Evolutionary conservation across 2,113 vertebrate species (phyloP).

Genomic region (Dissostichus mawsoni): DNA sequence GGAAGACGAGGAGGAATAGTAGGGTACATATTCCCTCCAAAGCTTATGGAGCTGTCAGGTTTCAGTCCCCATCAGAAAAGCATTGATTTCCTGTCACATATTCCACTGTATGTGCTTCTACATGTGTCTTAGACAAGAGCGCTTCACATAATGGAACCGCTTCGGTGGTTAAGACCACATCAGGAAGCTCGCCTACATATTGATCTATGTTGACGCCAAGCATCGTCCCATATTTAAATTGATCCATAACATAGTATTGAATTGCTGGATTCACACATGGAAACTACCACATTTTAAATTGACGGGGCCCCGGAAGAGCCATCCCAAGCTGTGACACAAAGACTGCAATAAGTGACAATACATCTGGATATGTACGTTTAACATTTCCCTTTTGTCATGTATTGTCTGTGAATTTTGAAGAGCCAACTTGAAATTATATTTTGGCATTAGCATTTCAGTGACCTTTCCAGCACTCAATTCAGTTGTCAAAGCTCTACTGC

Average conservation of each 20-base stretch:
- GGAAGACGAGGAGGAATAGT: conserved; percentile 22
- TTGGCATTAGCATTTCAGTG: conserved; percentile 58
- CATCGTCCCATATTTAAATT: conserved; percentile 63
- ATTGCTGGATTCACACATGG: conserved; percentile 60
- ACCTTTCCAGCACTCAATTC: conserved; percentile 66
- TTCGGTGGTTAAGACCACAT: conserved; percentile 64
- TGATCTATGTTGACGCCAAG: conserved; percentile 70
- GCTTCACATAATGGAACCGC: conserved; percentile 50
- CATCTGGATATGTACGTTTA: conserved; percentile 29
- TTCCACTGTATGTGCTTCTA: conserved; percentile 43
- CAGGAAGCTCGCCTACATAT: conserved; percentile 61
- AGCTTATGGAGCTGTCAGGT: conserved; percentile 80
- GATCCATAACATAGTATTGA: conserved; percentile 54
- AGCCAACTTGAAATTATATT: conserved; percentile 55
- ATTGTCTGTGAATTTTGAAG: conserved; percentile 46
- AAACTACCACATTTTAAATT: conserved; percentile 26
- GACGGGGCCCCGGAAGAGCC: conserved; percentile 22
- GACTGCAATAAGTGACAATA: conserved; percentile 35
- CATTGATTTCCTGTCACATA: conserved; percentile 76
- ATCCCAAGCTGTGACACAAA: conserved; percentile 26
- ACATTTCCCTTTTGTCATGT: conserved; percentile 30
- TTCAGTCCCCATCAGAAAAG: conserved; percentile 57
- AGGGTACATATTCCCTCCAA: conserved; percentile 43
- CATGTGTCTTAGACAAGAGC: conserved; percentile 35
- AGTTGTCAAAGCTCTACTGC: conserved; percentile 36